These are phyloP conservation scores for Drosophila koepferae DNA, from an alignment of 2,888 invertebrate species.

Conservation along the genomic window DNA sequence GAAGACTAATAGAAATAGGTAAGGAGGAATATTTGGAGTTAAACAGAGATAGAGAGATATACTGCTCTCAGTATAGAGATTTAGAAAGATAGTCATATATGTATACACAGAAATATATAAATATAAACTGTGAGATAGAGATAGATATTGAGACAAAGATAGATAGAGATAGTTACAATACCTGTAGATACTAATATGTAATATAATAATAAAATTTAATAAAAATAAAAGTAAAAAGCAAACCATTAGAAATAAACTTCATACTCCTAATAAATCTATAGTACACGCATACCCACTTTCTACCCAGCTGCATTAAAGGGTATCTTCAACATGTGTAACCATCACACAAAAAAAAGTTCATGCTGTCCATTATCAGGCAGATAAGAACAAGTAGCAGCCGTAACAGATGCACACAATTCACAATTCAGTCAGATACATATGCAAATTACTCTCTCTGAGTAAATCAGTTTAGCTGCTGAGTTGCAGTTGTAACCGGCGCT, in stretches of 20 bases:
- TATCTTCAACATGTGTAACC: background rate
- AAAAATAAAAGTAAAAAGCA: too few relatives aligned
- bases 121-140: background rate
- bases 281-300: background rate
- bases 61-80: too few relatives aligned
- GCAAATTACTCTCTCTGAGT: background rate
- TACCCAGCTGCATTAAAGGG: background rate
- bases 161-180: too few relatives aligned
- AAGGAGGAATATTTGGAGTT: background rate
- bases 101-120: background rate
- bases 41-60: too few relatives aligned
- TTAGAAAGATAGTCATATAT: too few relatives aligned
- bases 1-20: too few relatives aligned
- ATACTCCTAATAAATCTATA: too few relatives aligned
- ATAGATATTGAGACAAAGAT: too few relatives aligned
- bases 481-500: conserved; percentile 44
- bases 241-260: too few relatives aligned
- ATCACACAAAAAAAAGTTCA: background rate
- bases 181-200: too few relatives aligned
- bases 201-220: too few relatives aligned
- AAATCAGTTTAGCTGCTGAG: conserved; percentile 31
- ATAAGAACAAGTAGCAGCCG: background rate
- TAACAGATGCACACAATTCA: conserved; percentile 10
- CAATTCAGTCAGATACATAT: conserved; percentile 7
- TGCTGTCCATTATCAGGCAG: background rate